These are phyloP conservation scores for Sphaerodactylus townsendi DNA, from an alignment of 2,113 vertebrate genomes.

Conservation along the genomic window DNA sequence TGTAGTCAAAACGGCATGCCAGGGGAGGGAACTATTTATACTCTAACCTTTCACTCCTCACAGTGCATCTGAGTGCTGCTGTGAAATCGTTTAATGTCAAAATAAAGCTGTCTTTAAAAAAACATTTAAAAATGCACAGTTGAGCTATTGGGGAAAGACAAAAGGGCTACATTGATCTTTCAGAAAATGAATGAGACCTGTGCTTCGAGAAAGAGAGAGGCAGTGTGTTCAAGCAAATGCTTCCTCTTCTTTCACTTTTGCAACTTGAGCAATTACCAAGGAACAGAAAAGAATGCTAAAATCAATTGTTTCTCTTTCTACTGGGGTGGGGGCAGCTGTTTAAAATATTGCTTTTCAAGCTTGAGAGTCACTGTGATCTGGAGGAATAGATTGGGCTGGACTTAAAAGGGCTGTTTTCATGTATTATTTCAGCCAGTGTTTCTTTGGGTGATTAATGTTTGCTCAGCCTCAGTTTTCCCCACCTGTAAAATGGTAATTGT, in stretches of 20 bases:
- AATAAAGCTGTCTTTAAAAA: not conserved
- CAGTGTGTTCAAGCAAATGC: rapidly evolving
- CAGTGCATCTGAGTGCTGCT: not conserved
- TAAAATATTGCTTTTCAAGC: not conserved
- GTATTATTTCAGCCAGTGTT: no score
- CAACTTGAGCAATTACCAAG: not conserved
- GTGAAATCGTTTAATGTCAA: not conserved
- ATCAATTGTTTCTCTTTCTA: not conserved
- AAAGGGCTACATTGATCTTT: not conserved
- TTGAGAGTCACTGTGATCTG: not conserved
- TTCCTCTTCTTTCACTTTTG: rapidly evolving
- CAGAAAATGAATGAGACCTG: not conserved
- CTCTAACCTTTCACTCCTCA: not conserved
- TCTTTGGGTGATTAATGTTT: not conserved
- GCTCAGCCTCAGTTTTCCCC: not conserved
- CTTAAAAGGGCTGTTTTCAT: no score
- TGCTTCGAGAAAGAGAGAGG: rapidly evolving
- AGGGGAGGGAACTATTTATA: not conserved
- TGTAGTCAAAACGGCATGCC: not conserved
- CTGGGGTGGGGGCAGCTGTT: not conserved
- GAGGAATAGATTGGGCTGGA: not conserved
- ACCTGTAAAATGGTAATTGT: not conserved
- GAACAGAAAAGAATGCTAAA: not conserved
- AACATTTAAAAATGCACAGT: not conserved
- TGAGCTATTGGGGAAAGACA: not conserved